These are phyloP conservation scores for Epicampocera succincta DNA, from an alignment of 2,888 invertebrate species.

Conservation along the genomic window DNA sequence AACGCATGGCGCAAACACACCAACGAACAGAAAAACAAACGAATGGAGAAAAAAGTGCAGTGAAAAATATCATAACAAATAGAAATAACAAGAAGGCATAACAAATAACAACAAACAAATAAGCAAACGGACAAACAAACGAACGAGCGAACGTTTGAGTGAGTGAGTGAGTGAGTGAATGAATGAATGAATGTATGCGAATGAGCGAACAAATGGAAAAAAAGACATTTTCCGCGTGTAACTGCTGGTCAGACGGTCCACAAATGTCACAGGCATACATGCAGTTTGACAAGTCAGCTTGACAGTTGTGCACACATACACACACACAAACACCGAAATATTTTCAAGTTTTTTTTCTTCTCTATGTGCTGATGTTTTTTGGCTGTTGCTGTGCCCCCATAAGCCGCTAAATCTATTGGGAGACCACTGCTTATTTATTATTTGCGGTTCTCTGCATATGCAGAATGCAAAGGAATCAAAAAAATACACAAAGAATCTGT, in stretches of 20 bases:
- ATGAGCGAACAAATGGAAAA: constrained; percentile 24
- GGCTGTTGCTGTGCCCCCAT: constrained; percentile 30
- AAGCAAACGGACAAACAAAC: constrained; percentile 23
- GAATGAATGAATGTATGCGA: constrained; percentile 1
- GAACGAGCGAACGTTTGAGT: constrained; percentile 1
- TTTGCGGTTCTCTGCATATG: constrained; percentile 56
- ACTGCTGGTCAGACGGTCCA: constrained; percentile 68
- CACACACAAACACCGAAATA: constrained; percentile 36
- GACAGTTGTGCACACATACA: constrained; percentile 70
- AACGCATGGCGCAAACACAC: constrained; percentile 62
- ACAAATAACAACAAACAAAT: constrained; percentile 49
- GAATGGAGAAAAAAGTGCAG: constrained; percentile 3
- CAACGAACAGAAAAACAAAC: neutral
- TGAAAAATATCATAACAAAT: constrained; percentile 67
- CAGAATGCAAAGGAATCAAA: constrained; percentile 26
- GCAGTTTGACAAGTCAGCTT: constrained; percentile 70
- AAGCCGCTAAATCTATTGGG: constrained; percentile 63
- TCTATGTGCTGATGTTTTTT: constrained; percentile 10
- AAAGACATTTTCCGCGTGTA: constrained; percentile 64
- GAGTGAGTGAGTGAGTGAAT: constrained; percentile 13
- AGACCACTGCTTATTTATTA: constrained; percentile 64
- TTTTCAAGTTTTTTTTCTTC: constrained; percentile 36
- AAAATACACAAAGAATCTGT: neutral
- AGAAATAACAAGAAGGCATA: constrained; percentile 66
- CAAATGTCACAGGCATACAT: constrained; percentile 70